A percentile compares a stretch with the other conserved stretches of the same genome.
phyloP scores from a whole-genome alignment of 2,888 invertebrate species.

The Argyresthia albistria region DNA sequence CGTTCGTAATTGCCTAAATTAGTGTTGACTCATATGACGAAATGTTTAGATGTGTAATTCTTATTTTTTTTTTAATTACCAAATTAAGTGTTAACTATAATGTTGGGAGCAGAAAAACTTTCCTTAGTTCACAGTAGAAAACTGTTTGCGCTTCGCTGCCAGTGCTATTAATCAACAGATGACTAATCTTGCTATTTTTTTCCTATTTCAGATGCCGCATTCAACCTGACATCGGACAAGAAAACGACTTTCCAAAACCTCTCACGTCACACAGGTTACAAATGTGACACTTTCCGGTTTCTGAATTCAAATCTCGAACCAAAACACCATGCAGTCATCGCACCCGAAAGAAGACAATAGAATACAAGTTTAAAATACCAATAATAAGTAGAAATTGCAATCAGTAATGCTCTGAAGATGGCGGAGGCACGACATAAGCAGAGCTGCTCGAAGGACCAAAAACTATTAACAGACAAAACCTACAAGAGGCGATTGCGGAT shows the following conservation, averaged over 20 bases:
- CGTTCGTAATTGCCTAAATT: too few species aligned
- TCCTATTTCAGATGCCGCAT: background rate
- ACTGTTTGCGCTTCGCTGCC: too few species aligned
- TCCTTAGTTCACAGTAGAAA: too few species aligned
- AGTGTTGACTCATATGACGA: too few species aligned
- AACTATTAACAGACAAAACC: constrained; percentile 8
- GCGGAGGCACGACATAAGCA: constrained; percentile 18
- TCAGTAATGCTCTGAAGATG: constrained; percentile 45
- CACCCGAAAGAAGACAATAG: background rate
- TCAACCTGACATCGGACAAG: background rate
- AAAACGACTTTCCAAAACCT: background rate
- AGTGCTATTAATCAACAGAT: background rate
- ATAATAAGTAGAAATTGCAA: background rate
- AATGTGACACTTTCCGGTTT: background rate
- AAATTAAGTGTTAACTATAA: too few species aligned
- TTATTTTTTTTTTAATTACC: too few species aligned
- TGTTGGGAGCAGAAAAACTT: too few species aligned
- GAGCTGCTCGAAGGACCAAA: constrained; percentile 9
- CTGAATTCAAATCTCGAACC: background rate
- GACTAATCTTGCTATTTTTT: background rate
- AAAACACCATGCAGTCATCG: background rate
- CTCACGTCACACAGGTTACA: background rate
- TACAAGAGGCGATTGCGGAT: constrained; percentile 14
- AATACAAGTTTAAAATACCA: too few species aligned
- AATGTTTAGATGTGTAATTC: too few species aligned